A percentile compares a stretch with the other conserved stretches of the same genome.
Evolutionary conservation across 2,797 vertebrate species (phyloP).

Genomic region (Syngnathus acus): DNA sequence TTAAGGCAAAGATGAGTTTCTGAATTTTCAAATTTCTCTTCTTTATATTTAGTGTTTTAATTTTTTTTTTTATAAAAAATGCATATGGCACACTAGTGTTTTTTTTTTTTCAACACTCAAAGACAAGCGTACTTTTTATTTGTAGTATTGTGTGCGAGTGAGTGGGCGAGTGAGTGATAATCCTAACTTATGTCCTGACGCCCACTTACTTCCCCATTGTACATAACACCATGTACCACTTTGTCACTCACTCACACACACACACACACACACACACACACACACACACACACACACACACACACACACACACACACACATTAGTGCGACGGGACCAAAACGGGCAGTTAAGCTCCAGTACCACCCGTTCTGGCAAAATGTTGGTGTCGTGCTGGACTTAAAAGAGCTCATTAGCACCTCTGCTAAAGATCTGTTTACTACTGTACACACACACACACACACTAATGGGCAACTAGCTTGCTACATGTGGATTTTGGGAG

Average conservation of each 20-base stretch:
- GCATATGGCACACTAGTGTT: neutral
- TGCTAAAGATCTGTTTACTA: constrained; percentile 93
- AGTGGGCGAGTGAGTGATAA: no score
- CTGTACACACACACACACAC: constrained; percentile 28
- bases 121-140: no score
- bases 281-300: no score
- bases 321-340: constrained; percentile 95
- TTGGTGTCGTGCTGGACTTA: constrained; percentile 84
- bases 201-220: no score
- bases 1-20: neutral
- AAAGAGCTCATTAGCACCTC: constrained; percentile 95
- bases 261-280: constrained; percentile 28
- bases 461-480: constrained; percentile 90
- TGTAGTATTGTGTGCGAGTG: no score
- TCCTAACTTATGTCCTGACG: no score
- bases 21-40: neutral
- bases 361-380: constrained; percentile 82
- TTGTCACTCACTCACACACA: neutral
- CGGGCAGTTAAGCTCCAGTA: constrained; percentile 86
- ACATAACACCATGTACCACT: neutral
- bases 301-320: constrained; percentile 36
- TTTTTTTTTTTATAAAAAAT: no score
- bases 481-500: constrained; percentile 91
- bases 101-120: no score
- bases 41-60: neutral